Conservation (phyloP, 2,888 invertebrate genomes). For the Stenotaenia linearis region DNA sequence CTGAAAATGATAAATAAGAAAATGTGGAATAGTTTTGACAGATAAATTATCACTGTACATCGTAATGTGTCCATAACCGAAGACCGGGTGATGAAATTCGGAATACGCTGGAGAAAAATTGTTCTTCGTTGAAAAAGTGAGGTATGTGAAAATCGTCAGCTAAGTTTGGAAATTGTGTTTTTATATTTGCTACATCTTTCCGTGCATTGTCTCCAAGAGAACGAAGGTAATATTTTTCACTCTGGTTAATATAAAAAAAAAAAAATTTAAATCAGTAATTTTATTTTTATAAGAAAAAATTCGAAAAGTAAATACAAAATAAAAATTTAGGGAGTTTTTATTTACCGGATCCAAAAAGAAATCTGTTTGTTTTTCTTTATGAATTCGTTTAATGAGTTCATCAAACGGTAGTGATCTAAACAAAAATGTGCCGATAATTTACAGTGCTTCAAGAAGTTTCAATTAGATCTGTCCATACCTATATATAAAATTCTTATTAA, state of each 20-base stretch:
- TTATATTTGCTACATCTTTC: conserved; percentile 51
- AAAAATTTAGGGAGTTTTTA: too few relatives aligned
- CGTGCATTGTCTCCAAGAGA: conserved; percentile 53
- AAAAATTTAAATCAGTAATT: neutral
- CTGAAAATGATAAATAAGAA: conserved; percentile 39
- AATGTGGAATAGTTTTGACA: too few relatives aligned
- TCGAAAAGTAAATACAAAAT: too few relatives aligned
- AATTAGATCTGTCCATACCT: conserved; percentile 42
- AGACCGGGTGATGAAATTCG: conserved; percentile 51
- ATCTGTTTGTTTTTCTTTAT: conserved; percentile 42
- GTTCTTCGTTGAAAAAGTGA: conserved; percentile 45
- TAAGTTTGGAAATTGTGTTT: conserved; percentile 50
- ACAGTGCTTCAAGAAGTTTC: neutral
- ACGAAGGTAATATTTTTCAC: conserved; percentile 34
- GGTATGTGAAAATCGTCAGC: conserved; percentile 50
- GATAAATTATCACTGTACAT: too few relatives aligned
- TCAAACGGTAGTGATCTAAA: conserved; percentile 48
- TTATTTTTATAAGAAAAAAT: too few relatives aligned
- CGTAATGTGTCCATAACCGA: conserved; percentile 56
- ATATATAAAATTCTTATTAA: conserved; percentile 53
- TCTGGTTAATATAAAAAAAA: conserved; percentile 29
- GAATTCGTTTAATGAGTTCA: conserved; percentile 48
- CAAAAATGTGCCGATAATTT: neutral
- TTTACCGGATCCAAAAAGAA: conserved; percentile 43
- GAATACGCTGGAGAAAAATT: conserved; percentile 54